Conservation (phyloP, 2,113 vertebrate species). For the Microcebus ravelobensis region DNA sequence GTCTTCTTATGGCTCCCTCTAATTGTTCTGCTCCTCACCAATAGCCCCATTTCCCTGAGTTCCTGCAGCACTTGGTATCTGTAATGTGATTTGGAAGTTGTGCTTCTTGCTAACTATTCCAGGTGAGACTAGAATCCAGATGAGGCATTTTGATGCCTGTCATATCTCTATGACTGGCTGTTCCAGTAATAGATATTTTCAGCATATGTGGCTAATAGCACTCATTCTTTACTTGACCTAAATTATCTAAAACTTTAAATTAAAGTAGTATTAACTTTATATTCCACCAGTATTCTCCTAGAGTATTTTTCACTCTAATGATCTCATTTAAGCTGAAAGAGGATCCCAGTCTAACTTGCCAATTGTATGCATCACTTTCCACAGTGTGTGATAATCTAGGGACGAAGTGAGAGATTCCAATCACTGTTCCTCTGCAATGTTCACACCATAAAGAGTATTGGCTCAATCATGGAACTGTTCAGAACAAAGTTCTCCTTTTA, state of each 20-base stretch:
- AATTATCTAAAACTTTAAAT: conserved; percentile 58
- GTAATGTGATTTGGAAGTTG: not conserved
- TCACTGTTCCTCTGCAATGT: not conserved
- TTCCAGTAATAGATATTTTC: conserved; percentile 17
- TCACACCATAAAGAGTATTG: not conserved
- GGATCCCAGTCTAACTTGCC: not conserved
- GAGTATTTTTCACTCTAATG: conserved; percentile 47
- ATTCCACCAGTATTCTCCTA: conserved; percentile 28
- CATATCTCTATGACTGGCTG: conserved; percentile 18
- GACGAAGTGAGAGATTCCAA: not conserved
- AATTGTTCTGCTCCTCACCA: not conserved
- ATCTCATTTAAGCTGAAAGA: conserved; percentile 50
- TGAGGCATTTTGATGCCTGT: not conserved
- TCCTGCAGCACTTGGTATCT: not conserved
- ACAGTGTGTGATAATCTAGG: not conserved
- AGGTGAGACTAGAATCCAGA: not conserved
- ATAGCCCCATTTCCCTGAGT: not conserved
- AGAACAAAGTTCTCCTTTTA: conserved; percentile 14
- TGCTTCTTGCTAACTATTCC: conserved; percentile 21
- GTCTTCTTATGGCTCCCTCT: not conserved
- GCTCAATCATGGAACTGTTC: not conserved
- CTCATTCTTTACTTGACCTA: not conserved
- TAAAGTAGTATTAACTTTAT: conserved; percentile 43
- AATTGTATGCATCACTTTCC: conserved; percentile 1
- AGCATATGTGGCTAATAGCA: not conserved